These are phyloP conservation scores for Lasius platythorax DNA, from an alignment of 2,888 invertebrate genomes.

Conservation along the genomic window DNA sequence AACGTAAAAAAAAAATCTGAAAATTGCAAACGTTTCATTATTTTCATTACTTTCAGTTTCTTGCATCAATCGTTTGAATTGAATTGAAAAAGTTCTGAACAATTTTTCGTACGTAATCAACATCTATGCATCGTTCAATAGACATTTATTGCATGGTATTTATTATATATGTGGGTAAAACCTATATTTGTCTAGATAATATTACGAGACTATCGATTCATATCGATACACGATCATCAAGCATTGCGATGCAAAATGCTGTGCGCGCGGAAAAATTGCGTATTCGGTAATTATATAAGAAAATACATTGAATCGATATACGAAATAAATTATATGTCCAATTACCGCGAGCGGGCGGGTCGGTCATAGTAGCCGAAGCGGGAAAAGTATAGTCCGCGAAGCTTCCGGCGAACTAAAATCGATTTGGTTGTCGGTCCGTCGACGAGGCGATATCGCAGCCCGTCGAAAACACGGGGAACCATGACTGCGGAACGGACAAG, in stretches of 20 bases:
- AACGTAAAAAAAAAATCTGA: background rate
- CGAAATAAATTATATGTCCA: constrained; percentile 79
- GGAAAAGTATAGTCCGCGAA: constrained; percentile 55
- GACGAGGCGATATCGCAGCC: constrained; percentile 12
- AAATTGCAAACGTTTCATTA: background rate
- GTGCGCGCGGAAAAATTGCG: constrained; percentile 56
- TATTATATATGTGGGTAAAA: background rate
- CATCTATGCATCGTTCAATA: background rate
- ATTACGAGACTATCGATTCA: background rate
- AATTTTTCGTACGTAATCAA: background rate
- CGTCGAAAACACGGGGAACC: background rate
- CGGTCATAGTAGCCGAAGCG: constrained; percentile 21
- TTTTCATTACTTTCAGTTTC: background rate
- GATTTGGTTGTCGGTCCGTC: constrained; percentile 16
- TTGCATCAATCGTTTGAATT: background rate
- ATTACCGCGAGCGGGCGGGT: constrained; percentile 71
- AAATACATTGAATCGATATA: constrained; percentile 67
- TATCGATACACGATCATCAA: background rate
- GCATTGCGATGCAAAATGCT: background rate
- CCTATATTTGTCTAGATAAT: background rate
- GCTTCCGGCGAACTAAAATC: constrained; percentile 42
- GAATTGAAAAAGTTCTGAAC: background rate
- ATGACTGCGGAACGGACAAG: constrained; percentile 18
- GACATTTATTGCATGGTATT: background rate
- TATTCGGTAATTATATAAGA: constrained; percentile 76